phyloP scores from a whole-genome alignment of 1,140 invertebrate genomes.

The Calephelis virginiensis region DNA sequence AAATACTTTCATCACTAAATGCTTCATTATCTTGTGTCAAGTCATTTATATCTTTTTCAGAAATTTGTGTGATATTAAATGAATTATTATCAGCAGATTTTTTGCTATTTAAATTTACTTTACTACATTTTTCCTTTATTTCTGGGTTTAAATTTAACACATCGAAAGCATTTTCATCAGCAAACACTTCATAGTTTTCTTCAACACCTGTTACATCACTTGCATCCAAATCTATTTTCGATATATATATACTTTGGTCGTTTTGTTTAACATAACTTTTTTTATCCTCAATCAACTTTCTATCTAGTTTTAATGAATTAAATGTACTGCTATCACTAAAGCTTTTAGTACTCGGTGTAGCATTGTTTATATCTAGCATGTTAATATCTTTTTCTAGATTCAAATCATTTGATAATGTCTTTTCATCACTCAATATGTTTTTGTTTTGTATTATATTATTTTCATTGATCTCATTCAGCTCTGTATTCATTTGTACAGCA shows the following conservation, averaged over 20 bases:
- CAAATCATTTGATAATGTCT: neutral
- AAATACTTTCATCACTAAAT: neutral
- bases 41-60: neutral
- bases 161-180: neutral
- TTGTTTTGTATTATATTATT: slow-evolving; percentile 12
- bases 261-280: neutral
- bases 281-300: neutral
- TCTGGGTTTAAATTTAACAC: neutral
- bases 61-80: neutral
- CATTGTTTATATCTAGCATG: neutral
- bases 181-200: neutral
- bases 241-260: neutral
- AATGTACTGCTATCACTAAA: too few relatives aligned
- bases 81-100: neutral
- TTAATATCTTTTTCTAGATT: slow-evolving; percentile 16
- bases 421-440: neutral
- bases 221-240: neutral
- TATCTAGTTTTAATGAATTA: neutral
- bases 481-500: slow-evolving; percentile 25
- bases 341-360: too few relatives aligned
- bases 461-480: slow-evolving; percentile 6
- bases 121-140: neutral
- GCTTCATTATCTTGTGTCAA: neutral
- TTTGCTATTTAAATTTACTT: neutral
- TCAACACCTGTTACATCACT: neutral